A percentile compares a stretch with the other conserved stretches of the same genome.
Conservation (phyloP, 1,140 invertebrate species). For the Neoseiulus cucumeris region DNA sequence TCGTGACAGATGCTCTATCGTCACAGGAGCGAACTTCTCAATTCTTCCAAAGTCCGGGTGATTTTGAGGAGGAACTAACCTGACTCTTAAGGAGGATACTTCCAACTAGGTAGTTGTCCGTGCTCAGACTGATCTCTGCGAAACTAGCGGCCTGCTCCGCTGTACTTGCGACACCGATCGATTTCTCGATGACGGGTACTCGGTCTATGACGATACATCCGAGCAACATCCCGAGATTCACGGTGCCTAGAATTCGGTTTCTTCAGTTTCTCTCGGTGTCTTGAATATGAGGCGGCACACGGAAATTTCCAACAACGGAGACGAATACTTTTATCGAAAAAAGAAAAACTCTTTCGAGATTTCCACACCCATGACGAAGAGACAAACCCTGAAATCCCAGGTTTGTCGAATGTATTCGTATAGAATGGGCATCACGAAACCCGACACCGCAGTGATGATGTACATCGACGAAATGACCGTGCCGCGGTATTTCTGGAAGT, state of each 20-base stretch:
- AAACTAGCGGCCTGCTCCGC: not conserved
- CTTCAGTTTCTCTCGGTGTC: too few species aligned
- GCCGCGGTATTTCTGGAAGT: not conserved
- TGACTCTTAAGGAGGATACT: slow-evolving; percentile 4
- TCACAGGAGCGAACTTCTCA: too few species aligned
- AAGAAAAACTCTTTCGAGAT: too few species aligned
- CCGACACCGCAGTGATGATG: not conserved
- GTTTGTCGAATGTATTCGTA: slow-evolving; percentile 1
- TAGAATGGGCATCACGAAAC: not conserved
- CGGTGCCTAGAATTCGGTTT: too few species aligned
- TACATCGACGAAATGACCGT: not conserved
- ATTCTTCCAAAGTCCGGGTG: too few species aligned
- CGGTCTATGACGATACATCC: not conserved
- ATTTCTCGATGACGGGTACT: not conserved
- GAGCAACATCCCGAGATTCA: not conserved
- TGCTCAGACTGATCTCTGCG: slow-evolving; percentile 1
- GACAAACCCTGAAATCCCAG: too few species aligned
- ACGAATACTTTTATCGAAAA: too few species aligned
- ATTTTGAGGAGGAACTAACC: too few species aligned
- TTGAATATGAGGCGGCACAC: too few species aligned
- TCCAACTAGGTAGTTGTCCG: not conserved
- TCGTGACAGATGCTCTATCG: too few species aligned
- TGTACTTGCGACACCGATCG: not conserved
- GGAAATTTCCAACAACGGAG: too few species aligned
- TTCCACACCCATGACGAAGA: slow-evolving; percentile 8